phyloP scores from a whole-genome alignment of 2,888 invertebrate genomes.

The Lutraria lutraria region DNA sequence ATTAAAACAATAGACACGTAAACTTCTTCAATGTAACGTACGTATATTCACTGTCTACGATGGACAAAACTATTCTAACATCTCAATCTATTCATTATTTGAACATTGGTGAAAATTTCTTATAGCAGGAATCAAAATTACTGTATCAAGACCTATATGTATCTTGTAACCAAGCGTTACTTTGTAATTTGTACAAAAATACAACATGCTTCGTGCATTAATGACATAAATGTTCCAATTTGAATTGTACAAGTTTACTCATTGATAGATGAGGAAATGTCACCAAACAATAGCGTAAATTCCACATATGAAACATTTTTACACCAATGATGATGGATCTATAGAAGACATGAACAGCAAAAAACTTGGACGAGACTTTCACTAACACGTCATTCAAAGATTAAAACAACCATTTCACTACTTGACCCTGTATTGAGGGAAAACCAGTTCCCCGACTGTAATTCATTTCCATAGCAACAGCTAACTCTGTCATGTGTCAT shows the following conservation, averaged over 20 bases:
- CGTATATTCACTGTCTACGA: neutral
- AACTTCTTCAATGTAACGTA: neutral
- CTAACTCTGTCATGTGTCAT: neutral
- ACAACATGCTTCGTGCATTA: no score
- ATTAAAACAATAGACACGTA: neutral
- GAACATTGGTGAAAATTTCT: no score
- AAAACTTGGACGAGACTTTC: neutral
- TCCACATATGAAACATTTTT: neutral
- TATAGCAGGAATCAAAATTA: no score
- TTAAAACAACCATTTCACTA: neutral
- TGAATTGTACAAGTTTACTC: no score
- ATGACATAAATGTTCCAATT: no score
- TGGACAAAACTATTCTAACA: no score
- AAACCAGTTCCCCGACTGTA: neutral
- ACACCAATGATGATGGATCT: neutral
- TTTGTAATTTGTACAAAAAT: no score
- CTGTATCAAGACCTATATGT: no score
- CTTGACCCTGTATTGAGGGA: neutral
- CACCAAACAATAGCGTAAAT: neutral
- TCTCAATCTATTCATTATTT: no score
- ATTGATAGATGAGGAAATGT: no score
- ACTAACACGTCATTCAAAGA: neutral
- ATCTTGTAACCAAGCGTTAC: no score
- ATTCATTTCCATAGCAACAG: neutral
- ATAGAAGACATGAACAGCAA: neutral